phyloP scores from a whole-genome alignment of 2,888 invertebrate species.

The Caradrina clavipalpis region DNA sequence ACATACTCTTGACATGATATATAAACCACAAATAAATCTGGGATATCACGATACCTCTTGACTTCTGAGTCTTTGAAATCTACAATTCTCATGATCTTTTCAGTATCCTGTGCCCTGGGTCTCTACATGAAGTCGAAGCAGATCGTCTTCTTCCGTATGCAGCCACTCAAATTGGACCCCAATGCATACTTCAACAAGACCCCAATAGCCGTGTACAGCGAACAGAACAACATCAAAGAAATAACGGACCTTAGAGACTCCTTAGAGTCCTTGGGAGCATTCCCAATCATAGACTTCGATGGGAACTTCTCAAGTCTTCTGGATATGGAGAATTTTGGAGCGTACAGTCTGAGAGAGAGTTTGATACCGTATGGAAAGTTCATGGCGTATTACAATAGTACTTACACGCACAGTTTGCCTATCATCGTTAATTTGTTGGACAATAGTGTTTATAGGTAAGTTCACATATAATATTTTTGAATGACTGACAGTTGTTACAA shows the following conservation, averaged over 20 bases:
- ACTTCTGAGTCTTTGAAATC: neutral
- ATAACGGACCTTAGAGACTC: constrained; percentile 81
- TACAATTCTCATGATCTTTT: constrained; percentile 54
- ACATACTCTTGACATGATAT: neutral
- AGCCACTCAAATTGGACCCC: constrained; percentile 92
- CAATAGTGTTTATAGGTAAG: constrained; percentile 93
- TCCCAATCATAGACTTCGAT: constrained; percentile 90
- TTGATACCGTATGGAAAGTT: constrained; percentile 89
- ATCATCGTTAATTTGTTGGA: constrained; percentile 93
- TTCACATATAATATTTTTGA: constrained; percentile 16
- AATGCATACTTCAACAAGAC: constrained; percentile 91
- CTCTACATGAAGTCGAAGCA: constrained; percentile 92
- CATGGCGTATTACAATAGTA: constrained; percentile 94
- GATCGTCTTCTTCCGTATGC: constrained; percentile 92
- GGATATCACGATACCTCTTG: neutral
- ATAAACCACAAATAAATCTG: neutral
- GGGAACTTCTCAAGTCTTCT: constrained; percentile 93
- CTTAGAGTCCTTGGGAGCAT: constrained; percentile 81
- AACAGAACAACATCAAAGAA: constrained; percentile 81
- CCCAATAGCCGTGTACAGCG: constrained; percentile 92
- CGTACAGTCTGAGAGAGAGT: constrained; percentile 91
- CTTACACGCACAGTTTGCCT: constrained; percentile 95
- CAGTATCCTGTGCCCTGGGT: constrained; percentile 92
- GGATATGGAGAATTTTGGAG: constrained; percentile 92
- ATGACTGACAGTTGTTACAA: neutral